Percentiles rank a stretch among this genome's conserved stretches.
phyloP scores from a whole-genome alignment of 2,888 invertebrate genomes.

The Leuctra nigra region DNA sequence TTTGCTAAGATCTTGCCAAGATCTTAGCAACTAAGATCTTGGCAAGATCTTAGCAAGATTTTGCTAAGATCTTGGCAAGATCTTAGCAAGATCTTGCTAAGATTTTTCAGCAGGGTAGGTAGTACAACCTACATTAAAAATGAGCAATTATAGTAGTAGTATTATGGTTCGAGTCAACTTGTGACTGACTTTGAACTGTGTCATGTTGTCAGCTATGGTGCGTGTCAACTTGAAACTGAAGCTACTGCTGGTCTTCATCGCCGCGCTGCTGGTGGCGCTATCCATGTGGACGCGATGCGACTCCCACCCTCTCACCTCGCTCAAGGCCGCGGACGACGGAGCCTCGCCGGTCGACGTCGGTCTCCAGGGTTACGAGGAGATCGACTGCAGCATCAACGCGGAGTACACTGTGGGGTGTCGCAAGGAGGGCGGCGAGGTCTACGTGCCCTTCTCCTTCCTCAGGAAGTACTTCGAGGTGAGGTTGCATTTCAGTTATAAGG shows the following conservation, averaged over 20 bases:
- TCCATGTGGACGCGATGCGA: conserved; percentile 72
- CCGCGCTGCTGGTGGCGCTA: conserved; percentile 60
- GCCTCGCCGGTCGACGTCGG: conserved; percentile 37
- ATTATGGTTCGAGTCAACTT: no score
- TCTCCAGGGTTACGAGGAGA: conserved; percentile 51
- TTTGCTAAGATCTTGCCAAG: no score
- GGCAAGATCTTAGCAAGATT: no score
- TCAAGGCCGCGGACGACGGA: conserved; percentile 22
- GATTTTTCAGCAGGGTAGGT: no score
- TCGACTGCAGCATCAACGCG: conserved; percentile 85
- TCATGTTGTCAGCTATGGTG: no score
- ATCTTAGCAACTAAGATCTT: no score
- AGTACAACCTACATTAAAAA: no score
- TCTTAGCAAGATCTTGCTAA: no score
- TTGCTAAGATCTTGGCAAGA: no score
- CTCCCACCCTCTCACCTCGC: conserved; percentile 14
- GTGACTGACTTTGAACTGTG: no score
- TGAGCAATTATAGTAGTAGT: no score
- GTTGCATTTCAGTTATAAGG: no score
- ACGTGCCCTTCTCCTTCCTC: conserved; percentile 86
- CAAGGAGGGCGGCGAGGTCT: conserved; percentile 78
- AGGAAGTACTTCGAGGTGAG: conserved; percentile 93
- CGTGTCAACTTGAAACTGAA: conserved; percentile 71
- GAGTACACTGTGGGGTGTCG: conserved; percentile 75
- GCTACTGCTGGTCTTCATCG: conserved; percentile 55